Evolutionary conservation across 2,113 vertebrate species (phyloP).

Genomic region (Rostratula benghalensis): DNA sequence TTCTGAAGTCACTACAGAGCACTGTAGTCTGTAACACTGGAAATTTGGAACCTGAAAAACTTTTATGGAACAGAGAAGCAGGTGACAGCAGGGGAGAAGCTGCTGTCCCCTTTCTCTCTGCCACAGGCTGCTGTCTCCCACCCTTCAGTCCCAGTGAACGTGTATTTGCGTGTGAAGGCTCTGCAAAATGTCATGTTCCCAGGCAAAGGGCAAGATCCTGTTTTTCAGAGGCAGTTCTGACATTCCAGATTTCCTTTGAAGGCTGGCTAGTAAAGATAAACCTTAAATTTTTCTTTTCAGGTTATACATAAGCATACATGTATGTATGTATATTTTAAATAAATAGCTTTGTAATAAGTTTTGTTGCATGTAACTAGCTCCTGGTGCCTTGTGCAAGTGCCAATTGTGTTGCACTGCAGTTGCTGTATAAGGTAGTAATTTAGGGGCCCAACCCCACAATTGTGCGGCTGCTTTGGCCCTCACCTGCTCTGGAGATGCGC

Average conservation of each 20-base stretch:
- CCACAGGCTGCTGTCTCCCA: accelerated
- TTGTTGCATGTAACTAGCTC: not conserved
- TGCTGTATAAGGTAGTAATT: not conserved
- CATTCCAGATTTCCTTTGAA: not conserved
- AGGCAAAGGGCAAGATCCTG: not conserved
- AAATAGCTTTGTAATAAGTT: not conserved
- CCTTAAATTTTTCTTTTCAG: not conserved
- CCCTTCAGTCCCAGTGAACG: not conserved
- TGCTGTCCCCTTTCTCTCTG: not conserved
- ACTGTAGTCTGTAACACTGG: not conserved
- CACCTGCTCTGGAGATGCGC: not conserved
- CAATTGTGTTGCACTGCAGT: not conserved
- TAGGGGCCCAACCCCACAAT: not conserved
- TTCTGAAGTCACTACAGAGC: not conserved
- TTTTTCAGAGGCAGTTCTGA: not conserved
- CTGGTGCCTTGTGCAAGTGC: not conserved
- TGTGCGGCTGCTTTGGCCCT: not conserved
- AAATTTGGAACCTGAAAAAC: not conserved
- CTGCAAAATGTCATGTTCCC: accelerated
- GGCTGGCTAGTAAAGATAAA: not conserved
- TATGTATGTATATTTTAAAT: not conserved
- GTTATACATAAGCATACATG: not conserved
- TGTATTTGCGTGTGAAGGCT: not conserved
- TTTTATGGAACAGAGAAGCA: not conserved
- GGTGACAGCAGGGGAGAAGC: not conserved